Evolutionary conservation across 2,888 invertebrate genomes (phyloP), one percentile per base, ranked within the genome.

Genomic region (Dromius quadrimaculatus): DNA sequence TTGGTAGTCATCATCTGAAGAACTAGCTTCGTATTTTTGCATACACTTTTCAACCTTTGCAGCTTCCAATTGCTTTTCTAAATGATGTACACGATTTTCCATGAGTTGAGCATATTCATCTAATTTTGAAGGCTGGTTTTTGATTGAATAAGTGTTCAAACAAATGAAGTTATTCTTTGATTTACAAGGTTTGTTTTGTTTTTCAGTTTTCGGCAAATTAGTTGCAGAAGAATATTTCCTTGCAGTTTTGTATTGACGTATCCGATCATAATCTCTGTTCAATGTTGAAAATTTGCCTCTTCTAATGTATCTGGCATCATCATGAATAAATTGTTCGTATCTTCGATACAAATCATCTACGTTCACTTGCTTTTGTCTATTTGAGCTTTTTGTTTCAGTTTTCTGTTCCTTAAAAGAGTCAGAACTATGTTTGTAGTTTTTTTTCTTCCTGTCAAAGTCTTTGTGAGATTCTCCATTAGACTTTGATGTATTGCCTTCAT

Each of bases 401-500:
- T 36, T 11, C 0, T 36, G n/a, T 36, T 36, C 36, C n/a, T n/a
- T n/a, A n/a, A n/a, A n/a, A 36, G 36, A 36, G 1, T n/a, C 11
- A 1, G 36, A 36, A 36, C 11, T 11, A 8, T 23, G 20, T 9
- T 50, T 20, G 17, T 17, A 45, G 17, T 50, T 23, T 41, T 11
- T 43, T 41, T 64, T 54, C 65, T 38, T 38, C 34, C 47, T 17
- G n/a, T 61, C 38, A 6, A 11, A 19, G 20, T 17, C n/a, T 19
- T 61, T 38, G 19, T 15, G 22, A 38, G 19, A 23, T n/a, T 36
- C 38, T 17, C 13, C n/a, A 15, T 13, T 11, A 32, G 11, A 34
- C 28, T 66, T 66, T 57, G 66, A 66, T 57, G 28, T 57, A 66
- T 57, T 54, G 57, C 54, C 41, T 41, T 57, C 66, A 66, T 66